These are phyloP conservation scores for Agrochola litura DNA, from an alignment of 2,888 invertebrate species.

Conservation along the genomic window DNA sequence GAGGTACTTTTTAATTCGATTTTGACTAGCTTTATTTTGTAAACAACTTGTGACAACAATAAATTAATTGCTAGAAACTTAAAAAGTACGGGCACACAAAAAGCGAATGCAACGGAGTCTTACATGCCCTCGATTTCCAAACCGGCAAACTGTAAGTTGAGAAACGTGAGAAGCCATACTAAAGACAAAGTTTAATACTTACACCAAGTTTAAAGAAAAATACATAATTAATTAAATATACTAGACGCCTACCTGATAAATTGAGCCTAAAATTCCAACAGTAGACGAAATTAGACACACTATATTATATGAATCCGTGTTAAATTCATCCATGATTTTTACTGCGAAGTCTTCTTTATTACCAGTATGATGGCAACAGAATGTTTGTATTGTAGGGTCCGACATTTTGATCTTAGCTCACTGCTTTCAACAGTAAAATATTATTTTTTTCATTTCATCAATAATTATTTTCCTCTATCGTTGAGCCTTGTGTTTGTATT, in stretches of 20 bases:
- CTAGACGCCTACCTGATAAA: slow-evolving; percentile 92
- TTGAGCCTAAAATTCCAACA: slow-evolving; percentile 93
- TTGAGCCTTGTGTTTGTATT: slow-evolving; percentile 39
- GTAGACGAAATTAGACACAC: slow-evolving; percentile 94
- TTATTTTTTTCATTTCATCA: slow-evolving; percentile 9
- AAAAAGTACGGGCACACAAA: background rate
- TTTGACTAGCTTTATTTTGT: background rate
- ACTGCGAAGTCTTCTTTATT: slow-evolving; percentile 92
- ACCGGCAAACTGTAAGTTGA: slow-evolving; percentile 45
- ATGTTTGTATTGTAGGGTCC: slow-evolving; percentile 96
- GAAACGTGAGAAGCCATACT: slow-evolving; percentile 59
- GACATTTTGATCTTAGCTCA: slow-evolving; percentile 85
- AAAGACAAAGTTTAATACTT: slow-evolving; percentile 1
- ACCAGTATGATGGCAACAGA: slow-evolving; percentile 93
- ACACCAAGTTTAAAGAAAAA: background rate
- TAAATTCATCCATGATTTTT: slow-evolving; percentile 93
- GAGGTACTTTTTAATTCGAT: background rate
- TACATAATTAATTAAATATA: background rate
- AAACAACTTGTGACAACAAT: background rate
- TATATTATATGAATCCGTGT: slow-evolving; percentile 93
- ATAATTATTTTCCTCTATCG: background rate
- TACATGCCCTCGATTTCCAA: slow-evolving; percentile 35
- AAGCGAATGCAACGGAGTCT: slow-evolving; percentile 2
- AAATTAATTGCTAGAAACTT: background rate
- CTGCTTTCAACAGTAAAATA: background rate